Evolutionary conservation across 2,888 invertebrate genomes (phyloP).

Genomic region (Cheilosia grossa): DNA sequence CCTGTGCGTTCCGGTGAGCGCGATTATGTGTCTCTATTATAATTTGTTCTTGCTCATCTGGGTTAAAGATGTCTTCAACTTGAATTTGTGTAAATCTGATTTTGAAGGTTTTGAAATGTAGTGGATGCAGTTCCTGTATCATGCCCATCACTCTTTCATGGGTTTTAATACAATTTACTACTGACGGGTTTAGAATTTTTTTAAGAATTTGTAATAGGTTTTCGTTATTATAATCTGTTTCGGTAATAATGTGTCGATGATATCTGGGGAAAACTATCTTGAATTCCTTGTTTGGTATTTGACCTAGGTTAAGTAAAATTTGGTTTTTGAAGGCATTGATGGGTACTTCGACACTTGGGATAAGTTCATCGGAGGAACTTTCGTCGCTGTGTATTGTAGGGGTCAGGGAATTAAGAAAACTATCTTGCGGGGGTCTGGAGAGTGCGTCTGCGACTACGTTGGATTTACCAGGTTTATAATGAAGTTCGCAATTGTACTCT

Average conservation of each 20-base stretch:
- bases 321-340: not conserved
- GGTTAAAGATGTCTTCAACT: not conserved
- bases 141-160: not conserved
- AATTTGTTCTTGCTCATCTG: not conserved
- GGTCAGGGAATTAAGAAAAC: not conserved
- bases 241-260: not conserved
- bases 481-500: not conserved
- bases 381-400: not conserved
- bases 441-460: not conserved
- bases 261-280: not conserved
- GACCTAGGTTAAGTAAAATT: not conserved
- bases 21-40: slow-evolving; percentile 1
- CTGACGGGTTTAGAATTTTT: no score
- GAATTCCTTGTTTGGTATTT: not conserved
- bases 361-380: not conserved
- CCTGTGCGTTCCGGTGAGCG: not conserved
- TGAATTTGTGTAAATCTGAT: not conserved
- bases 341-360: not conserved
- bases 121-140: not conserved
- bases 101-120: not conserved
- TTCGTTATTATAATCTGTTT: no score
- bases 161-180: not conserved
- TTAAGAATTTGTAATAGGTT: not conserved
- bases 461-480: not conserved
- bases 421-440: not conserved